phyloP scores from a whole-genome alignment of 2,797 vertebrate genomes.

The Oophaga sylvatica region DNA sequence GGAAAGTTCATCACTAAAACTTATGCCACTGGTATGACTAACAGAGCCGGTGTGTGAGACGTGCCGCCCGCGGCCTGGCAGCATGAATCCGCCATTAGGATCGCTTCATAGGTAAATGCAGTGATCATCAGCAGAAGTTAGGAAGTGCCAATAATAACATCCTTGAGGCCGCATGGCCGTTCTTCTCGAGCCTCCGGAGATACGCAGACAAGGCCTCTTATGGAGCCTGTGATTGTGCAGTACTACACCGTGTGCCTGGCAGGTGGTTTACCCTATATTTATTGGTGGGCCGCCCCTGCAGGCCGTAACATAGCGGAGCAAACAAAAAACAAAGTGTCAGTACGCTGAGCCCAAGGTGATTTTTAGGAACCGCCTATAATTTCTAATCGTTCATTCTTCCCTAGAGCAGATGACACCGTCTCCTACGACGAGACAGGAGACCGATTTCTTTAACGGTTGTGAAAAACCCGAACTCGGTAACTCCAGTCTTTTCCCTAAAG shows the following conservation, averaged over 20 bases:
- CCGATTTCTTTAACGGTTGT: neutral
- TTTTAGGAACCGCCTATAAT: neutral
- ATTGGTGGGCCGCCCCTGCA: neutral
- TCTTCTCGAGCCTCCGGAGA: no score
- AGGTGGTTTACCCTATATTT: no score
- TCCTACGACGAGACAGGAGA: neutral
- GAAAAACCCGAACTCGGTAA: neutral
- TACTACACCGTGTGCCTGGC: no score
- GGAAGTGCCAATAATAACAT: neutral
- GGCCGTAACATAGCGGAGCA: neutral
- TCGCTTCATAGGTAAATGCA: neutral
- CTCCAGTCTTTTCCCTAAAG: neutral
- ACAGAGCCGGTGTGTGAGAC: no score
- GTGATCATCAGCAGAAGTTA: neutral
- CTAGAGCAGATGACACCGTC: neutral
- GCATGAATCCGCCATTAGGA: no score
- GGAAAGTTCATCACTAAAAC: no score
- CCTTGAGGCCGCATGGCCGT: no score
- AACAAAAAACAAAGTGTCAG: neutral
- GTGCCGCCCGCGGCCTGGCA: no score
- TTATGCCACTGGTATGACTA: no score
- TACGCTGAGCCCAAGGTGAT: neutral
- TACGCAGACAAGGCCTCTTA: no score
- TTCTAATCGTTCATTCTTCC: neutral
- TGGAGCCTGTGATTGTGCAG: no score